Base-by-base conservation (phyloP, 2,113 vertebrate genomes). In the Cyprinodon brontotheroides region DNA sequence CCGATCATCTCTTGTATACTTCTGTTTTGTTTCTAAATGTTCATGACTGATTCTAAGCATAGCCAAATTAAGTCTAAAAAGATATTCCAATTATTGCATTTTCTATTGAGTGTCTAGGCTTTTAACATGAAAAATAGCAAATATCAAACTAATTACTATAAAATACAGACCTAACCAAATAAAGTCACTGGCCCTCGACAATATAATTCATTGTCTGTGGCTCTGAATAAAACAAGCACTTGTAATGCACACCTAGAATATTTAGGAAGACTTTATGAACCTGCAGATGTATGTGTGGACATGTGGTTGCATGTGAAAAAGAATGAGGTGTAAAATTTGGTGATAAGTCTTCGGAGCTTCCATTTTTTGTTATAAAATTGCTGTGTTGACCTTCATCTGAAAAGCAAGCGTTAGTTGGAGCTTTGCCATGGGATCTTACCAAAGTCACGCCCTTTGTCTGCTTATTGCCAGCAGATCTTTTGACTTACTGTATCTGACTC, bases 381-480 rank as follows among this genome's bases (percentile, higher is more conserved):
- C 3, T 63, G 29, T 61, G 79, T 68, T 79, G 82, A 85, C 86
- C 86, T 89, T 84, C 75, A 79, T 50, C 65, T 17, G 59, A 67
- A 11, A 61, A 61, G 29, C n/a, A 72, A 9, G 64, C 40, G 41
- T 29, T 20, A 36, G 41, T 22, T 83, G 83, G 81, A 81, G 38
- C 36, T 11, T 36, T 48, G 74, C 77, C 80, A 85, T 14, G 10
- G 64, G 68, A 36, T 38, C 68, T 69, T 70, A 74, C 72, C 77
- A 6, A 64, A 72, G 50, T 78, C 74, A n/a, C 15, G 70, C 76
- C 65, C 36, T 69, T 29, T 64, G 43, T 85, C 77, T 68, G 67
- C 83, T 81, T 77, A 67, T 74, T 80, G 83, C 78, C 80, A 4
- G 63, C 77, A 79, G 82, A 78, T 29, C 29, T 29, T 29, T 29